Base-by-base conservation (phyloP, 2,888 invertebrate genomes). In the Philonicus albiceps region DNA sequence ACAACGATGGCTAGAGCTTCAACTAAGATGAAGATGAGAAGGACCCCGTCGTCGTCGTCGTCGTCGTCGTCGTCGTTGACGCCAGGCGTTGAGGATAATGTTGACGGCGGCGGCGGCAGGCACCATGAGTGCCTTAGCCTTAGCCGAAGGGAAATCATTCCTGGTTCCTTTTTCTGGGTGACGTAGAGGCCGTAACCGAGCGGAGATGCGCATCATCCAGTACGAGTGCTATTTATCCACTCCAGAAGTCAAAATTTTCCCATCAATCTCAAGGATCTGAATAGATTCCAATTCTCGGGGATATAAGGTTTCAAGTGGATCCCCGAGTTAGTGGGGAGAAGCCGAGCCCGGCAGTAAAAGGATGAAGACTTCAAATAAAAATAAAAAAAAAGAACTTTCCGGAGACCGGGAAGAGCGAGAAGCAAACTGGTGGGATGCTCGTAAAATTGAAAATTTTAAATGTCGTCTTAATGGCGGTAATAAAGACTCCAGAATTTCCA, bases 371-470 rank as follows among this genome's bases (percentile, higher is more conserved):
- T n/a, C 22, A 55, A 83, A 83, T 83, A 83, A 43, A 43, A 83
- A 83, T 37, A 19, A 53, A 53, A 19, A n/a, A 19, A 53, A 53
- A n/a, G 2, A 8, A 37, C 3, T 64, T 64, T 11, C 7, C 13
- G 11, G 11, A 19, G 27, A 22, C 22, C 13, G 2, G 27, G 27
- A 22, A 64, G 19, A 27, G 64, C 22, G 19, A 27, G 27, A 19
- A 53, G n/a, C 64, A 22, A 64, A 22, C 64, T 22, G 64, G 64
- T 19, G 19, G 64, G 64, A 37, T 27, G 53, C 78, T 72, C 86
- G 85, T 87, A 87, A 87, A 87, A 87, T 87, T 86, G 87, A 87
- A 87, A 87, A 87, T 86, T 84, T 87, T 87, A 86, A 87, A 87
- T 87, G 87, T 86, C 86, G 87, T 85, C 87, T 87, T 87, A 87